phyloP scores from a whole-genome alignment of 2,888 invertebrate genomes.

The Aphidoletes aphidimyza region DNA sequence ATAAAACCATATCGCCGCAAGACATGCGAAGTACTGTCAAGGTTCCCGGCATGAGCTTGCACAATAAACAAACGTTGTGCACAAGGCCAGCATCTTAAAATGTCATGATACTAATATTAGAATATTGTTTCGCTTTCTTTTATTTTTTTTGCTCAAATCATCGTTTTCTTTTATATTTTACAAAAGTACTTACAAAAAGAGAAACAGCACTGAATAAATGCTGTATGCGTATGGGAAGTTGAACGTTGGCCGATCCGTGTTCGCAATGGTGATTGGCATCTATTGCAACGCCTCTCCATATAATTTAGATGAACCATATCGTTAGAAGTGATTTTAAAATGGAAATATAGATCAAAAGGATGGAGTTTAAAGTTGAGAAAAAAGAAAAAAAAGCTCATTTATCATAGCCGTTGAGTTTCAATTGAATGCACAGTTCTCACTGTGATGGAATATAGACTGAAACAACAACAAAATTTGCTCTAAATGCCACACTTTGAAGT shows the following conservation, averaged over 20 bases:
- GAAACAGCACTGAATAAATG: neutral
- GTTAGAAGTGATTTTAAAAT: neutral
- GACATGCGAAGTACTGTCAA: neutral
- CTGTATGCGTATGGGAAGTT: neutral
- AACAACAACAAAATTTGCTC: too few relatives aligned
- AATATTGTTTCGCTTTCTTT: too few relatives aligned
- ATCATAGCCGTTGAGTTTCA: too few relatives aligned
- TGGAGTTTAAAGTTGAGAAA: too few relatives aligned
- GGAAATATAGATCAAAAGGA: neutral
- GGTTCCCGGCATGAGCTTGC: neutral
- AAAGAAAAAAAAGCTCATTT: too few relatives aligned
- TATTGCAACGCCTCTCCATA: neutral
- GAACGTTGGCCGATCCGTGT: neutral
- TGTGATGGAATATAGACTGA: too few relatives aligned
- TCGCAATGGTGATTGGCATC: neutral
- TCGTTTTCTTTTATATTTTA: too few relatives aligned
- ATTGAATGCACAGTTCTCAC: too few relatives aligned
- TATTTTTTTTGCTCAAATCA: too few relatives aligned
- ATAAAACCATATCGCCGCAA: neutral
- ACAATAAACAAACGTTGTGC: neutral
- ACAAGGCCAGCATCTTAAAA: neutral
- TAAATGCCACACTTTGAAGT: too few relatives aligned
- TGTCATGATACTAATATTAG: too few relatives aligned
- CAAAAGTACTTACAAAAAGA: neutral
- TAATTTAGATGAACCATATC: neutral